phyloP scores from a whole-genome alignment of 2,113 vertebrate species.

The Lasiurus cinereus region DNA sequence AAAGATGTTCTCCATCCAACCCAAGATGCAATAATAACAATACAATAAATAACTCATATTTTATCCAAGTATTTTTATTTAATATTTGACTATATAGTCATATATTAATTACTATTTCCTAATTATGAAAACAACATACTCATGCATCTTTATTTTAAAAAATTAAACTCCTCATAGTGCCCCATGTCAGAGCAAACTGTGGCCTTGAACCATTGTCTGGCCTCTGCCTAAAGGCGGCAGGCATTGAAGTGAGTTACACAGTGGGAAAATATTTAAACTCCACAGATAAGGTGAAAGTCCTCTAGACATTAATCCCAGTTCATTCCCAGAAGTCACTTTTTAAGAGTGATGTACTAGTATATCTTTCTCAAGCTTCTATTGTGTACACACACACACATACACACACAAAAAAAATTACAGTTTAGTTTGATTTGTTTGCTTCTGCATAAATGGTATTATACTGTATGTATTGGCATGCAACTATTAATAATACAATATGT shows the following conservation, averaged over 20 bases:
- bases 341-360: background rate
- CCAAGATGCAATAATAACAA: background rate
- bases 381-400: background rate
- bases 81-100: constrained; percentile 4
- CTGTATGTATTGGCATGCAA: background rate
- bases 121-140: constrained; percentile 27
- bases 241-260: background rate
- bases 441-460: constrained; percentile 19
- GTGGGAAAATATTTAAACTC: background rate
- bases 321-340: constrained; percentile 40
- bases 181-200: background rate
- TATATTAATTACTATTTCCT: constrained; percentile 45
- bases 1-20: constrained; percentile 29
- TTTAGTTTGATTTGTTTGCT: constrained; percentile 19
- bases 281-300: background rate
- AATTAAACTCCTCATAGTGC: constrained; percentile 9
- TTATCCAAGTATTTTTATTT: constrained; percentile 23
- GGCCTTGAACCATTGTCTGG: background rate
- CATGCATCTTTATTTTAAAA: constrained; percentile 26
- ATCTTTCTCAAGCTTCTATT: constrained; percentile 30
- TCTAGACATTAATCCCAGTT: constrained; percentile 3
- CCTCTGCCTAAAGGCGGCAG: background rate
- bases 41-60: constrained; percentile 18
- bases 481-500: background rate
- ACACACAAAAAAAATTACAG: constrained; percentile 11